Base-by-base conservation (phyloP, 2,113 vertebrate genomes). In the Lagenorhynchus albirostris region DNA sequence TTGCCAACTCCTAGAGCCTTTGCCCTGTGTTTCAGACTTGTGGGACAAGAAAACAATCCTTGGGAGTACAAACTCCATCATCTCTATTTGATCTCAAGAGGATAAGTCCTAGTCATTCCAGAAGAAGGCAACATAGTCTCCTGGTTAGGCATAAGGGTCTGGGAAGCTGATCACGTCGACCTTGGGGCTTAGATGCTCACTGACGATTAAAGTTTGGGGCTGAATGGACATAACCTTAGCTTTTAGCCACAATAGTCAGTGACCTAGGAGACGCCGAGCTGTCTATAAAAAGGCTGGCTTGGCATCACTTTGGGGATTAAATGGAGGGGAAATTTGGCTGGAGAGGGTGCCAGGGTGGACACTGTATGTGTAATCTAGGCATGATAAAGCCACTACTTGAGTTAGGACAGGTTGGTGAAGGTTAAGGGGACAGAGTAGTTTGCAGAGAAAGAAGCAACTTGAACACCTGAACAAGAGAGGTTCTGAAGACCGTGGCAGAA, bases 301-400 rank as follows among this genome's bases (percentile, higher is more conserved):
- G 83, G 12, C 38, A 76, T 87, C 68, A 76, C n/a, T 92, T 76
- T 80, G 74, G 38, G 80, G 53, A 92, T 94, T 70, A 94, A 96
- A 92, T 71, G 50, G 63, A 97, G 33, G 47, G 90, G 50, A 79
- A 94, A 79, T 44, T 60, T 53, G 74, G 47, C n/a, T 79, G 15
- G 7, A 73, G 58, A 89, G 33, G 26, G 26, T 50, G 10, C 17
- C 47, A 74, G 44, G 31, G 17, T 15, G 3, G 44, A 88, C n/a
- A 63, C 23, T 47, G 14, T 58, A 18, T 53, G 14, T 58, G 15
- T 67, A 53, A 96, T 80, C 81, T 65, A 58, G 88, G 90, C 14
- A 29, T n/a, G 8, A 68, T 55, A 20, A 73, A 18, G 23, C 87
- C 10, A 21, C 47, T n/a, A 8, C 31, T 47, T 31, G 26, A 94